Conservation (phyloP, 92 coral and sea anemone species). For the Porites rus region DNA sequence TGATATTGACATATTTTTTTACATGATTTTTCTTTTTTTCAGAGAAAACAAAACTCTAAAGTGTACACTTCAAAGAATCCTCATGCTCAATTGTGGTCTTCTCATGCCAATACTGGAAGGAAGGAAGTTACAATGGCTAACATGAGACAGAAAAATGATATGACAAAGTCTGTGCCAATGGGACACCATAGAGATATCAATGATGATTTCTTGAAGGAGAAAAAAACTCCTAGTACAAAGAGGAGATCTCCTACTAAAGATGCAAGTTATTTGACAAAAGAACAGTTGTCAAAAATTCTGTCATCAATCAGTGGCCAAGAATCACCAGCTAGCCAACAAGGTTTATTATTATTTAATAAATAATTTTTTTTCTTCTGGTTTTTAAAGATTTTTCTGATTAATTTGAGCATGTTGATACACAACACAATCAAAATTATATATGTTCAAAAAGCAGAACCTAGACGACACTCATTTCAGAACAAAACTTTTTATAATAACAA, state of each 20-base stretch:
- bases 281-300: constrained; percentile 29
- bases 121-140: not conserved
- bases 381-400: too few relatives aligned
- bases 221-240: not conserved
- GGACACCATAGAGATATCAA: not conserved
- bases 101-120: not conserved
- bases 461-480: too few relatives aligned
- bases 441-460: too few relatives aligned
- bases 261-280: constrained; percentile 38
- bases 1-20: not conserved
- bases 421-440: too few relatives aligned
- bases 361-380: too few relatives aligned
- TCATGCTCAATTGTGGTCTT: not conserved
- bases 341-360: not conserved
- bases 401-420: too few relatives aligned
- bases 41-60: constrained; percentile 33
- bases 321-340: not conserved
- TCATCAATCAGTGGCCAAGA: constrained; percentile 1
- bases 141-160: not conserved
- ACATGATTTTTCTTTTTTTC: not conserved
- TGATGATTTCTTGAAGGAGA: not conserved
- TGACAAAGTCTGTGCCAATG: not conserved
- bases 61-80: constrained; percentile 12
- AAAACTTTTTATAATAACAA: too few relatives aligned
- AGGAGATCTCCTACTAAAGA: not conserved